Evolutionary conservation across 2,797 vertebrate genomes (phyloP), one percentile per base, ranked within the genome.

Genomic region (Myotis planiceps): DNA sequence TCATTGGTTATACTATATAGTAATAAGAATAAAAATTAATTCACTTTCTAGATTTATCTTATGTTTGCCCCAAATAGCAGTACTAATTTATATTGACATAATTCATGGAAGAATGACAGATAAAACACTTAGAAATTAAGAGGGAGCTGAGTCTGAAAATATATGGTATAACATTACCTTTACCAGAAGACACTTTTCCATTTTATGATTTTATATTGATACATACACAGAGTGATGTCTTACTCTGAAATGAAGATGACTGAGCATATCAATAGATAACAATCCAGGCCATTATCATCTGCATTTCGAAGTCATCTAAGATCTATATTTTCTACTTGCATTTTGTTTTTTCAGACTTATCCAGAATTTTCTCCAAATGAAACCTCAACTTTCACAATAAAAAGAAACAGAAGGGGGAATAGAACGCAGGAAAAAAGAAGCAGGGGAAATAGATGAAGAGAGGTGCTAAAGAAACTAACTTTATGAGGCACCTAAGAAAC

Each of bases 21-120:
- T 88, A 98, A 71, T 94, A 94, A 83, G 55, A 92, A 96, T 93
- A 95, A 32, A 79, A 74, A 88, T 66, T 29, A 49, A 78, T 93
- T 97, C 96, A 81, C 92, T 81, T 45, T 89, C 79, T 93, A 79
- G 45, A 95, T 32, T 85, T 82, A 60, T 72, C 74, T 78, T 93
- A 45, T 42, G 23, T 49, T 29, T 47, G 6, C 29, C 13, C 16
- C 8, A 37, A 92, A 60, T 13, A 29, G 9, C n/a, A 71, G 42
- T 58, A 47, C 18, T 32, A 75, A 25, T 37, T 47, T 42, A 3
- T 25, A 29, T 13, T 76, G 55, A 80, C 2, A 13, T 32, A 93
- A 80, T 76, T 80, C 1, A 23, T 39, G 58, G 25, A 19, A 45
- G 16, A 92, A 87, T 74, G 25, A 63, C 6, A 69, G 9, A 51